Evolutionary conservation across 2,113 vertebrate species (phyloP).

Genomic region (Triplophysa dalaica): DNA sequence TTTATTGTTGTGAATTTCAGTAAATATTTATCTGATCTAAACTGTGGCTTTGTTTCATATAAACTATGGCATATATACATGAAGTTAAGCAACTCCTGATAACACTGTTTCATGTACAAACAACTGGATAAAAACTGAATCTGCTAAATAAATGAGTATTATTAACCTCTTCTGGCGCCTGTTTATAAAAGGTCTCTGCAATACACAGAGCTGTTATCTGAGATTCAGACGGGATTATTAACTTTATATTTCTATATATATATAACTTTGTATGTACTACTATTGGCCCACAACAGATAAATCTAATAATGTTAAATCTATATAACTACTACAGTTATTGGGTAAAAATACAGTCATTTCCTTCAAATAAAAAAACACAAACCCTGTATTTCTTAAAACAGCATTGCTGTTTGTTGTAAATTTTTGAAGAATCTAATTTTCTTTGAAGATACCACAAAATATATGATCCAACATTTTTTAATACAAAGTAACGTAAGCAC

Average conservation of each 20-base stretch:
- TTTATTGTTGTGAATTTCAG: neutral
- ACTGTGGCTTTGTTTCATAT: neutral
- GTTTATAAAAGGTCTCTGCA: neutral
- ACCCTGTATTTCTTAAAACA: neutral
- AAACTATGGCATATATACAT: neutral
- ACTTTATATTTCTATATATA: neutral
- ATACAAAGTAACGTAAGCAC: conserved; percentile 30
- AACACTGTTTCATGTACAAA: neutral
- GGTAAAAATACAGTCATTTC: neutral
- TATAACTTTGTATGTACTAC: neutral
- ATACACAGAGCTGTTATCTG: neutral
- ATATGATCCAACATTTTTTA: neutral
- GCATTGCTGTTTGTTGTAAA: neutral
- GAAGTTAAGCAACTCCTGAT: neutral
- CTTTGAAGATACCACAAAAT: neutral
- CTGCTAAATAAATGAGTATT: neutral
- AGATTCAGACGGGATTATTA: conserved; percentile 23
- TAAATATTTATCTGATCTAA: neutral
- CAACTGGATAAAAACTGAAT: neutral
- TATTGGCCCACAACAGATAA: neutral
- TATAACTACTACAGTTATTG: neutral
- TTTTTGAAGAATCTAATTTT: neutral
- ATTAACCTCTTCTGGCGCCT: conserved; percentile 3
- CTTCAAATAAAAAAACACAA: neutral
- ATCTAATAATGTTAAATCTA: neutral